Percentiles rank a stretch among this genome's conserved stretches.
phyloP scores from a whole-genome alignment of 1,140 invertebrate genomes.

The Capitella teleta region DNA sequence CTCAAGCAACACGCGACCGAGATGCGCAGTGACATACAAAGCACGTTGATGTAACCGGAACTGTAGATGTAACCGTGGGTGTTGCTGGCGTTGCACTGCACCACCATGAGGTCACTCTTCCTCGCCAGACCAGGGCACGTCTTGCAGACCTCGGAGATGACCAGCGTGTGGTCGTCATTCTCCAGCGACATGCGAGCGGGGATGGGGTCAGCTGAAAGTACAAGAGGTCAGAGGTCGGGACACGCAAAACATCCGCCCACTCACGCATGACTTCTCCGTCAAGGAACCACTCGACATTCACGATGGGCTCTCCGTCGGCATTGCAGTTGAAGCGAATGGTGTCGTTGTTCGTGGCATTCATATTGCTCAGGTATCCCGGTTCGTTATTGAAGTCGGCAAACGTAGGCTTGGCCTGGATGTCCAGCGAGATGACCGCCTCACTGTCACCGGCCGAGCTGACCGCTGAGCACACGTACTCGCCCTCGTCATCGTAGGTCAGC shows the following conservation, averaged over 20 bases:
- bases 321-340: too few species aligned
- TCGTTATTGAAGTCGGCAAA: neutral
- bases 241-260: neutral
- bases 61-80: neutral
- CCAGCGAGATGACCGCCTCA: neutral
- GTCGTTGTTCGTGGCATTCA: neutral
- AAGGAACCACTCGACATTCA: neutral
- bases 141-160: constrained; percentile 6
- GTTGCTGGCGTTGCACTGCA: constrained; percentile 11
- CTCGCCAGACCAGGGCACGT: neutral
- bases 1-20: neutral
- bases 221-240: neutral
- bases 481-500: neutral
- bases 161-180: neutral
- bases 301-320: too few species aligned
- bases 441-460: neutral
- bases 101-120: too few species aligned
- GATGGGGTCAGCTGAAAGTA: neutral
- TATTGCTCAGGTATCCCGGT: neutral
- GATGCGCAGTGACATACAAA: constrained; percentile 5
- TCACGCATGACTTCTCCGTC: neutral
- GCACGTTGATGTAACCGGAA: constrained; percentile 13
- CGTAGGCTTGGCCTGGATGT: neutral
- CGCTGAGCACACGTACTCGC: neutral
- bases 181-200: neutral